These are phyloP conservation scores for Scolanthus callimorphus DNA, from an alignment of 92 coral and sea anemone genomes.

Conservation along the genomic window DNA sequence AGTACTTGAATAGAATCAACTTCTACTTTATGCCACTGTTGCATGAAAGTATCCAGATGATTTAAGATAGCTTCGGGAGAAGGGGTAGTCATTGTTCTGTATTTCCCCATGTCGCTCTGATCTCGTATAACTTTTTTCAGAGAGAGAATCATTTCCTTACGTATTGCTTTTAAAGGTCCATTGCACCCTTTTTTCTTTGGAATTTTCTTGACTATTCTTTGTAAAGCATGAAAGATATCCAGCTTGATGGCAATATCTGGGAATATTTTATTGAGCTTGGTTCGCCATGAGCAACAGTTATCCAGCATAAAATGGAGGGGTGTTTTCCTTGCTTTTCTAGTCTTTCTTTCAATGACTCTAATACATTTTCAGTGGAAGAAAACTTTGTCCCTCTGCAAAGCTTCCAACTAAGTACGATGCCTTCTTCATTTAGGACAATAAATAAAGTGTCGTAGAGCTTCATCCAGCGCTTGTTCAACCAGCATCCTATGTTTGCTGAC, in stretches of 20 bases:
- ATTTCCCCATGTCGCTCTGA: conserved; percentile 39
- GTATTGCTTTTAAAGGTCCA: conserved; percentile 34
- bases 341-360: conserved; percentile 15
- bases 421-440: neutral
- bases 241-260: conserved; percentile 13
- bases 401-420: conserved; percentile 19
- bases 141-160: conserved; percentile 51
- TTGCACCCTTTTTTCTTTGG: conserved; percentile 16
- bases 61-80: conserved; percentile 49
- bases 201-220: conserved; percentile 1
- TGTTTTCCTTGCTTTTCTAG: too few species aligned
- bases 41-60: conserved; percentile 40
- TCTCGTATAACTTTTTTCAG: conserved; percentile 32
- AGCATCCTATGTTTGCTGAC: too few species aligned
- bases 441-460: neutral
- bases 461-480: too few species aligned
- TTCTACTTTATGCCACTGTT: conserved; percentile 41
- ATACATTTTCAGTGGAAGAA: conserved; percentile 12
- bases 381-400: conserved; percentile 40
- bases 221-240: conserved; percentile 40
- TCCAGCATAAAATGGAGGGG: too few species aligned
- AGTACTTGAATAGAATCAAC: conserved; percentile 35
- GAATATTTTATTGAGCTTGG: conserved; percentile 23
- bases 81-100: conserved; percentile 63
- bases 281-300: conserved; percentile 32